phyloP scores from a whole-genome alignment of 2,797 vertebrate species.

The Tinamus major region DNA sequence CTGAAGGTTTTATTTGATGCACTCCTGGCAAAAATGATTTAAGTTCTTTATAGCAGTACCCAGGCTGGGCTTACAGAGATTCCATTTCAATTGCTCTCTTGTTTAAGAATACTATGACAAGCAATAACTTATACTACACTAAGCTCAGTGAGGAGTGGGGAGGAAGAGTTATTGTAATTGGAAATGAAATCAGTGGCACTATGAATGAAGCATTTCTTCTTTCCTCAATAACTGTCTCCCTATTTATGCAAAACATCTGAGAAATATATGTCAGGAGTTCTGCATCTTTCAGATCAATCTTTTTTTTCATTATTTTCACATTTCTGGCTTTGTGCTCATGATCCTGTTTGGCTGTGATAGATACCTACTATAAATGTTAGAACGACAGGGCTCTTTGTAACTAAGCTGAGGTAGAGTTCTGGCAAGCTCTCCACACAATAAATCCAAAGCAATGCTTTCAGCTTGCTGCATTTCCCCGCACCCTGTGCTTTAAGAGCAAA shows the following conservation, averaged over 20 bases:
- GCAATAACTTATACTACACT: neutral
- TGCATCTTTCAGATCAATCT: neutral
- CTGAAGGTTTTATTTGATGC: neutral
- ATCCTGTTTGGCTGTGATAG: neutral
- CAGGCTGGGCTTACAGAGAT: neutral
- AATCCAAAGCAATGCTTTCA: neutral
- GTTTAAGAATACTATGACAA: neutral
- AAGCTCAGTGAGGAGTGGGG: neutral
- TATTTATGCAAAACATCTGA: neutral
- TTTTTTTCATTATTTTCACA: neutral
- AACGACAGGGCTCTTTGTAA: neutral
- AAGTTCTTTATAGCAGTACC: neutral
- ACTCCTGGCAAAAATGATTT: neutral
- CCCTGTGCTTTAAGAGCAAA: neutral
- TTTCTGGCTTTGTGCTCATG: neutral
- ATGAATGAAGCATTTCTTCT: neutral
- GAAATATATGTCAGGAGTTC: neutral
- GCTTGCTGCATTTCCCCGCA: neutral
- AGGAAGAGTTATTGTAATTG: neutral
- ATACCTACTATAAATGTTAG: neutral
- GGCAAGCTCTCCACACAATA: neutral
- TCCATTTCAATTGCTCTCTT: neutral
- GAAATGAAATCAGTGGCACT: neutral
- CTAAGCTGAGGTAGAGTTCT: neutral
- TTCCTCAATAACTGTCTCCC: neutral